Base-by-base conservation (phyloP, 2,113 vertebrate species). In the Gymnocephalus cernua region DNA sequence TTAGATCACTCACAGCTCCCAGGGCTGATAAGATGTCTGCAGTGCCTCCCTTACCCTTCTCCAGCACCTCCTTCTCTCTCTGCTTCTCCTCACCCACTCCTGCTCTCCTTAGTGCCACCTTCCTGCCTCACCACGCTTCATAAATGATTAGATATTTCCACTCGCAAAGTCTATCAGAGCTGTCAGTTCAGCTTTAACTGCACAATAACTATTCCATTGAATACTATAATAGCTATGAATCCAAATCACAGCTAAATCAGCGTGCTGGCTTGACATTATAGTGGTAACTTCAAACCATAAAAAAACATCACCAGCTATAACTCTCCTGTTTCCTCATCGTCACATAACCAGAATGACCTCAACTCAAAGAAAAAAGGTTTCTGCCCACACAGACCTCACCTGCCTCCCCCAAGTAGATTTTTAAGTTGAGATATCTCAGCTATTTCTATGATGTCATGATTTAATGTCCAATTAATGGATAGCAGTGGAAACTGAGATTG, bases 401-500 rank as follows among this genome's bases (percentile, higher is more conserved):
- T 61, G 48, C 77, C 79, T 85, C 81, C 51, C 67, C 68, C 29
- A 23, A 71, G 74, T 32, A 73, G 74, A 86, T 80, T 76, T 88
- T 79, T 53, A 77, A 79, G 70, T 70, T 84, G 72, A 92, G 89
- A 84, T 90, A 90, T 88, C 81, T 83, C 29, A 77, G 81, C 82
- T 74, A 82, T 91, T 90, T 92, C 89, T 82, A 92, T 92, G 92
- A 92, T 93, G 92, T 93, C 90, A 94, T 91, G 79, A 91, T 90
- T 93, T 90, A 91, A 88, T 79, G 75, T 86, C 59, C 88, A 87
- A 91, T 92, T 92, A 94, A 89, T 69, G 85, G 88, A 74, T 86
- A 70, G 64, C 80, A 51, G 62, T 45, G 64, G 53, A 77, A 88
- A 76, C 80, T 27, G 74, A 85, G 87, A 83, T 87, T 83, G 87